Evolutionary conservation across 2,113 vertebrate genomes (phyloP).

Genomic region (Onychorhynchus coronatus): DNA sequence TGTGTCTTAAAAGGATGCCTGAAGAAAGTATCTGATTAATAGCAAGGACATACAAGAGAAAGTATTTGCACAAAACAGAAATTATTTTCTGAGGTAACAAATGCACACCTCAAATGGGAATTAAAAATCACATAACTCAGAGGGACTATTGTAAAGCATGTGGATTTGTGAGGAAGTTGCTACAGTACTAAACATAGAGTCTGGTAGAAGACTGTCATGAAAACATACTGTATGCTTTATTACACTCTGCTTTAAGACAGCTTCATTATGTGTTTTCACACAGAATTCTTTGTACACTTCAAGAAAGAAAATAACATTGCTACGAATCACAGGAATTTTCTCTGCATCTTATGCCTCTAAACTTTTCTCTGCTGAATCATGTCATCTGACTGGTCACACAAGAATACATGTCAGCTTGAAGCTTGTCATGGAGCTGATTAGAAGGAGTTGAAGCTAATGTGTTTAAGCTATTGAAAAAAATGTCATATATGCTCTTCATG

Average conservation of each 20-base stretch:
- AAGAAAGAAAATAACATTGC: background rate
- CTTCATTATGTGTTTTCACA: background rate
- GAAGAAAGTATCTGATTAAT: background rate
- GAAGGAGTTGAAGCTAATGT: background rate
- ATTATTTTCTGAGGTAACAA: background rate
- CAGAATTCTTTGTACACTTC: background rate
- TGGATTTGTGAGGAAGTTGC: background rate
- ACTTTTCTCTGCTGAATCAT: conserved; percentile 9
- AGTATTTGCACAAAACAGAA: background rate
- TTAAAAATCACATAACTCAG: background rate
- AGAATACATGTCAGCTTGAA: conserved; percentile 17
- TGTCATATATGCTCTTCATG: conserved; percentile 8
- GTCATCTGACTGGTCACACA: conserved; percentile 32
- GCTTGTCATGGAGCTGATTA: conserved; percentile 1
- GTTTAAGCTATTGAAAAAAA: conserved; percentile 36
- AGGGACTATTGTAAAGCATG: background rate
- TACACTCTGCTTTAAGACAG: background rate
- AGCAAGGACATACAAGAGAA: background rate
- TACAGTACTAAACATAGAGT: background rate
- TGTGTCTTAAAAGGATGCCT: background rate
- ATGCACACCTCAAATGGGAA: background rate
- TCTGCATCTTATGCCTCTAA: background rate
- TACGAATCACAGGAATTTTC: background rate
- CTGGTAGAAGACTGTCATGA: background rate
- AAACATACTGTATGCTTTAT: background rate